A percentile compares a stretch with the other conserved stretches of the same genome.
These are phyloP conservation scores for Saturnia pavonia DNA, from an alignment of 2,888 invertebrate genomes.

Conservation along the genomic window DNA sequence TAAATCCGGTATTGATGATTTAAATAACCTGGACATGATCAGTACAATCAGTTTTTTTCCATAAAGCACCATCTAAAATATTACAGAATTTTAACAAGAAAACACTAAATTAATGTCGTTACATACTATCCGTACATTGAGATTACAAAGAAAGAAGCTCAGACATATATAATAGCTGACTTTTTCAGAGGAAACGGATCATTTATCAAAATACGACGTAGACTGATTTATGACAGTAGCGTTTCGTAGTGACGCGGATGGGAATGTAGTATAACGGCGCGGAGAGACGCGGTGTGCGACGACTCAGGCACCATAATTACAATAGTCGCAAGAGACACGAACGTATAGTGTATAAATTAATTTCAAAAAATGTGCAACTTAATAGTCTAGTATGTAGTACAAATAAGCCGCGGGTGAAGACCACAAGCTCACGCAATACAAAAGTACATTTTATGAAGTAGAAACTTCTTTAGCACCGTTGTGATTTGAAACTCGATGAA, in stretches of 20 bases:
- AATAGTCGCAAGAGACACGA: neutral
- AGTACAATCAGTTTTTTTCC: neutral
- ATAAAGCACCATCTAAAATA: neutral
- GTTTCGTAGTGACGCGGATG: constrained; percentile 43
- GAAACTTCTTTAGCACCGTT: too few species aligned
- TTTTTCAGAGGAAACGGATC: constrained; percentile 62
- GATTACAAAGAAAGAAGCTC: constrained; percentile 23
- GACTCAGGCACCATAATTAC: neutral
- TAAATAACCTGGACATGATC: neutral
- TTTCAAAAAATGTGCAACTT: too few species aligned
- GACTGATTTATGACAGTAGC: constrained; percentile 75
- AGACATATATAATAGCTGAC: constrained; percentile 41
- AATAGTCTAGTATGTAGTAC: neutral
- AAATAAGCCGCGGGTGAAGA: neutral
- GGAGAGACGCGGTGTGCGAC: neutral
- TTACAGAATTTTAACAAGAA: neutral
- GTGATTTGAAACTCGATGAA: too few species aligned
- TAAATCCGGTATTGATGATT: neutral
- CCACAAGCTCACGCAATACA: neutral
- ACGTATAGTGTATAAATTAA: too few species aligned
- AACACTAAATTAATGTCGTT: neutral
- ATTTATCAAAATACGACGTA: constrained; percentile 65
- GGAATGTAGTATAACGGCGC: neutral
- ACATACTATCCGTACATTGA: neutral
- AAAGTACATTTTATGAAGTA: too few species aligned